Evolutionary conservation across 2,113 vertebrate genomes (phyloP).

Genomic region (Pelodiscus sinensis): DNA sequence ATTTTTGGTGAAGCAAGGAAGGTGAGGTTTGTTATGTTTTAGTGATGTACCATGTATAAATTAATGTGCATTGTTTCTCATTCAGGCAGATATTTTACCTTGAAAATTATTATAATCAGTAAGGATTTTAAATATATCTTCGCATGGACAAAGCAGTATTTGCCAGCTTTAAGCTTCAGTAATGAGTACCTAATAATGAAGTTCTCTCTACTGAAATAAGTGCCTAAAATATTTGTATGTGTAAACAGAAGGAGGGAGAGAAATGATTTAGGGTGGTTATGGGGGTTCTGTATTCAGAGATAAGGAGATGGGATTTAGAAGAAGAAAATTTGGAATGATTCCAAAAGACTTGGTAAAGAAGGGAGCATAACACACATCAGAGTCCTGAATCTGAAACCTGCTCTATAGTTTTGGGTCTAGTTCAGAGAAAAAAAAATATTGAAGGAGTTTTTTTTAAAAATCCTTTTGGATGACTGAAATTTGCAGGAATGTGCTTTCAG

Average conservation of each 20-base stretch:
- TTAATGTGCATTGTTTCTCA: background rate
- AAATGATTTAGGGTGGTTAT: no score
- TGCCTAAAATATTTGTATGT: no score
- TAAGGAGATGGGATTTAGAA: no score
- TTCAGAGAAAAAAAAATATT: rapidly evolving
- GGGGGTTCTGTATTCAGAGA: no score
- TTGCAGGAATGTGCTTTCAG: background rate
- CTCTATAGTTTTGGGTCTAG: background rate
- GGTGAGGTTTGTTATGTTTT: background rate
- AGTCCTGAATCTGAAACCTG: background rate
- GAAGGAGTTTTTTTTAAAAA: background rate
- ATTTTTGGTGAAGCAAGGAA: background rate
- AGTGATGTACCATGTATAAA: background rate
- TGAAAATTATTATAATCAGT: no score
- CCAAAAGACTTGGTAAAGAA: background rate
- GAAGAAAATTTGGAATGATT: background rate
- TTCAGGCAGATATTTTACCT: no score
- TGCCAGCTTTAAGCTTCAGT: no score
- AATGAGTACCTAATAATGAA: no score
- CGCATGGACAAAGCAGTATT: no score
- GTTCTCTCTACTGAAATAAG: no score
- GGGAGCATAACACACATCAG: background rate
- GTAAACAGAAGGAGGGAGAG: no score
- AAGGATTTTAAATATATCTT: no score
- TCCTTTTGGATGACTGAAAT: background rate